phyloP scores from a whole-genome alignment of 2,797 vertebrate species.

The Fundulus diaphanus region DNA sequence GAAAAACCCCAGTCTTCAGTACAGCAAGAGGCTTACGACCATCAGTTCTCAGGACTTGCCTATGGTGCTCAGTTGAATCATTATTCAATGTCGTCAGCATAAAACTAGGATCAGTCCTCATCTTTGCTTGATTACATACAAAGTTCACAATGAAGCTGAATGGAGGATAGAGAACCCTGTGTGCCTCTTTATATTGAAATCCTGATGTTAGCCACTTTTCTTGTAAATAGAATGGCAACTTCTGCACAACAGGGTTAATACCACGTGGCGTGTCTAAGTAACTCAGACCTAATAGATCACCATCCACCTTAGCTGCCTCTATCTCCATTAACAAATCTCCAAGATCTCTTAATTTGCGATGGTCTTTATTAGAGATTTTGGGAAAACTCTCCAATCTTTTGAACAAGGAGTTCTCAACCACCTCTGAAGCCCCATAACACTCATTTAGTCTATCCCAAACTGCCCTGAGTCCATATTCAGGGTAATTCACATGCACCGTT shows the following conservation, averaged over 20 bases:
- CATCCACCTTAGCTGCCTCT: too few relatives aligned
- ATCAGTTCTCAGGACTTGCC: too few relatives aligned
- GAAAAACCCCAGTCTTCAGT: not conserved
- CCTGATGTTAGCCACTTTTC: not conserved
- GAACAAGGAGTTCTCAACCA: too few relatives aligned
- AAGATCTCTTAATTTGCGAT: too few relatives aligned
- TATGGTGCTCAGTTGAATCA: too few relatives aligned
- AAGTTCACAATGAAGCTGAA: conserved; percentile 6
- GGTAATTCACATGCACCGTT: not conserved
- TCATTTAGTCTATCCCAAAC: not conserved
- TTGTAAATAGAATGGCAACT: not conserved
- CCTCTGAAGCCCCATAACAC: not conserved
- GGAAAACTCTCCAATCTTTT: too few relatives aligned
- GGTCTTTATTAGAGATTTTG: too few relatives aligned
- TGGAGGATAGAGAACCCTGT: not conserved
- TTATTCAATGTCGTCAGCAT: not conserved
- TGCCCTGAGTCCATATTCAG: not conserved
- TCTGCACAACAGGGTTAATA: not conserved
- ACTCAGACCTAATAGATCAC: too few relatives aligned
- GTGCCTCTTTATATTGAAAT: not conserved
- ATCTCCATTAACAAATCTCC: too few relatives aligned
- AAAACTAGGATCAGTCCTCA: not conserved
- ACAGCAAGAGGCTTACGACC: not conserved
- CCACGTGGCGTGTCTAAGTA: not conserved
- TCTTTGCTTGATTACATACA: conserved; percentile 4